Percentiles rank a stretch among this genome's conserved stretches.
These are phyloP conservation scores for Hydractinia echinata DNA, from an alignment of 30 jellyfish, hydroid and myxozoan species.

Conservation along the genomic window DNA sequence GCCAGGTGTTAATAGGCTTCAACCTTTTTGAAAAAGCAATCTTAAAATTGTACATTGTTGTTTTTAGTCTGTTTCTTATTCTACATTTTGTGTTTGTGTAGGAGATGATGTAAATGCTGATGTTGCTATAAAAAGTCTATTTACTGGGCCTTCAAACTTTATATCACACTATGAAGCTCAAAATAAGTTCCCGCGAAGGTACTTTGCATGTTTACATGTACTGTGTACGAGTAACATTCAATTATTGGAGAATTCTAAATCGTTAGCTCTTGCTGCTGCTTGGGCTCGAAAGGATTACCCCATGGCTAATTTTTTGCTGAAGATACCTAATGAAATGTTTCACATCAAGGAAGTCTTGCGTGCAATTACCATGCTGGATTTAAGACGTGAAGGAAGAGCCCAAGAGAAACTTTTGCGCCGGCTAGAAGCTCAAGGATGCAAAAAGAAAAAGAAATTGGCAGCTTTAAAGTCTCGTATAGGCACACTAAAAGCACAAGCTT, in stretches of 20 bases:
- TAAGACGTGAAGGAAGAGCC: conserved; percentile 36
- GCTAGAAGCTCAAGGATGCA: conserved; percentile 55
- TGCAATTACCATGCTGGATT: conserved; percentile 47
- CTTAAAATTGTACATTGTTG: not conserved
- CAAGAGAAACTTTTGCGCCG: conserved; percentile 26
- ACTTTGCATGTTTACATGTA: conserved; percentile 38
- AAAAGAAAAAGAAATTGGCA: conserved; percentile 37
- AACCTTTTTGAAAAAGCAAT: not conserved
- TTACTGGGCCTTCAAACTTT: conserved; percentile 28
- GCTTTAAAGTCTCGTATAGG: conserved; percentile 40
- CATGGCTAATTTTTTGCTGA: conserved; percentile 43
- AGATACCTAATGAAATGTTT: conserved; percentile 38
- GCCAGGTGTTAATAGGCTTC: no score
- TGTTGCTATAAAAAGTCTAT: not conserved
- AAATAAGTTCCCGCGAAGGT: conserved; percentile 22
- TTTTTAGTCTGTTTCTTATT: not conserved
- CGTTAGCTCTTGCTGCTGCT: conserved; percentile 58
- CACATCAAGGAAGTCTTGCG: conserved; percentile 50
- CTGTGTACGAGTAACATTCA: conserved; percentile 12
- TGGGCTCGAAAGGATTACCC: conserved; percentile 52
- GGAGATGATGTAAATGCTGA: conserved; percentile 1
- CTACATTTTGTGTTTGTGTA: not conserved
- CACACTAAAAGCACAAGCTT: conserved; percentile 23
- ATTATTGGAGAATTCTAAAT: conserved; percentile 29
- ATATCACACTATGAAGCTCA: conserved; percentile 47